Base-by-base conservation (phyloP, 1,140 invertebrate genomes). In the Mercenaria mercenaria region DNA sequence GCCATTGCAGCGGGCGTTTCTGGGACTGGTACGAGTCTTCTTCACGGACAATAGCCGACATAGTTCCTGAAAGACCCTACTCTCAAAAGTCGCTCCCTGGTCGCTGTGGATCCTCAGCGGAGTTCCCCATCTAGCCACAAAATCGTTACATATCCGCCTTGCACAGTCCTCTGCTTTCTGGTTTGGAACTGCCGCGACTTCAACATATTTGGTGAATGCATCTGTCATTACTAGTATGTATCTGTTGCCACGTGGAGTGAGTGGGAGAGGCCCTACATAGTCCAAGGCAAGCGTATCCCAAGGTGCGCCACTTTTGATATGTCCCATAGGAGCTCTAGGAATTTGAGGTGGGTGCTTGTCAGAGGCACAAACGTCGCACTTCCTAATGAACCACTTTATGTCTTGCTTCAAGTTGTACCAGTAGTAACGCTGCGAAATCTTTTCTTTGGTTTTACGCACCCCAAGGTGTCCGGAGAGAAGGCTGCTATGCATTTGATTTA, bases 161-260 rank as follows among this genome's bases (percentile, higher is more conserved):
- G 79, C 79, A 41, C 50, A 59, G 13, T 81, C 79, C 61, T 81
- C 50, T 18, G 79, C 79, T 39, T 34, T 81, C 26, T 81, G 79
- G 26, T 72, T 72, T 94, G 90, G 26, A 20, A 84, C 81, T 29
- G 61, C 39, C 13, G 69, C 23, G 11, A 84, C 81, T 41, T 84
- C 81, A 10, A 69, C 64, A 29, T 69, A 84, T 41, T 69, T 84
- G 18, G 81, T 69, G 34, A 84, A 94, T 47, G 92, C 74, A 69
- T 93, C 93, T 2, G 90, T 91, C 8, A 92, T 61, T 4, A 93
- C 93, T 26, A 95, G 69, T n/a, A 95, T 89, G 82, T 93, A 93
- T 32, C 85, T 81, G 72, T 94, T 95, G 0, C 91, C 91, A 15
- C 52, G 34, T 43, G 37, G n/a, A 26, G 91, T 90, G 43, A n/a